Conservation (phyloP, 2,113 vertebrate species). For the Hemibagrus wyckioides region DNA sequence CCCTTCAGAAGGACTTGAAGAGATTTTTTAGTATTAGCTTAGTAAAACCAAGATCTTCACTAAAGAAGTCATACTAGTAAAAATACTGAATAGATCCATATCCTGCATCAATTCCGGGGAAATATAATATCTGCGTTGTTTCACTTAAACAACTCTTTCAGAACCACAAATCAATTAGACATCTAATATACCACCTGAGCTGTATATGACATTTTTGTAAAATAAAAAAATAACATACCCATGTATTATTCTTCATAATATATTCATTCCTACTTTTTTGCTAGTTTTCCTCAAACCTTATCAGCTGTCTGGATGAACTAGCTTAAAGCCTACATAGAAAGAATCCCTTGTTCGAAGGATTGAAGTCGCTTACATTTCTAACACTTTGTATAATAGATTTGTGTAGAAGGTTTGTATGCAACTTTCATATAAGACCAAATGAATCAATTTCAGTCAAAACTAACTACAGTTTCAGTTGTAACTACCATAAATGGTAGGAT, state of each 20-base stretch:
- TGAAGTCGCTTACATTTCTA: not conserved
- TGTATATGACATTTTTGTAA: not conserved
- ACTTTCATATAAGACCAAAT: not conserved
- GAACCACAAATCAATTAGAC: not conserved
- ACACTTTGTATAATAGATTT: not conserved
- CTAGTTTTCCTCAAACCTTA: not conserved
- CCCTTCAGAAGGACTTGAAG: slow-evolving; percentile 13
- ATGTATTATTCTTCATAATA: not conserved
- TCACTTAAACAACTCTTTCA: not conserved
- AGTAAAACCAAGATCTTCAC: not conserved
- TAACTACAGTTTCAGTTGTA: not conserved
- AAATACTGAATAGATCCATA: not conserved
- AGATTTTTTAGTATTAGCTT: not conserved
- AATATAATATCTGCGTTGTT: not conserved
- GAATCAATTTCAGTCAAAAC: not conserved
- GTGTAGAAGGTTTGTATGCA: not conserved
- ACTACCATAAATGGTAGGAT: not conserved
- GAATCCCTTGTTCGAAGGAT: not conserved
- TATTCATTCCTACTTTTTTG: not conserved
- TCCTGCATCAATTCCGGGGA: not conserved
- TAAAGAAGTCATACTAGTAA: not conserved
- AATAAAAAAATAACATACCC: not conserved
- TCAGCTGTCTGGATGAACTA: not conserved
- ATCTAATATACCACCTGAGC: not conserved
- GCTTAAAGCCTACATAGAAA: not conserved